phyloP scores from a whole-genome alignment of 1,140 invertebrate genomes.

The Pseudoatta argentina region DNA sequence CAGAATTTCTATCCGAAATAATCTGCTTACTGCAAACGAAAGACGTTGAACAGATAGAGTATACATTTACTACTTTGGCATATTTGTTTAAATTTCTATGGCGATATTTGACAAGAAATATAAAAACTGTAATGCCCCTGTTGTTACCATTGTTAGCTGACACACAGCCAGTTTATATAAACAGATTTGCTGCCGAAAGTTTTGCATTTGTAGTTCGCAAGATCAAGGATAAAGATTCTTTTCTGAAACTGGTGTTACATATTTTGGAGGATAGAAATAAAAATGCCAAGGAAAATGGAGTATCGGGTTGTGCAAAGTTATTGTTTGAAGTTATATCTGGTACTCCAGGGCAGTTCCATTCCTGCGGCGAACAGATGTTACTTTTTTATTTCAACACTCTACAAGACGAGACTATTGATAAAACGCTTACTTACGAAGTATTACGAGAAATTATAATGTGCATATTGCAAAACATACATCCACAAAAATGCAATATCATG shows the following conservation, averaged over 20 bases:
- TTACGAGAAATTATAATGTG: conserved; percentile 88
- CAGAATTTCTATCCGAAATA: conserved; percentile 89
- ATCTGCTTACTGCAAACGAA: conserved; percentile 92
- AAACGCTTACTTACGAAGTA: conserved; percentile 88
- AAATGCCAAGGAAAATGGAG: conserved; percentile 87
- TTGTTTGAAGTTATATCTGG: conserved; percentile 95
- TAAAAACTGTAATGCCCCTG: conserved; percentile 90
- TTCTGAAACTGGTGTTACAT: conserved; percentile 91
- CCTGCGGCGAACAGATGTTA: conserved; percentile 89
- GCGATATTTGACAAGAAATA: conserved; percentile 93
- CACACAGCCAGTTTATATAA: conserved; percentile 92
- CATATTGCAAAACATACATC: conserved; percentile 87
- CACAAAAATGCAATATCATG: conserved; percentile 88
- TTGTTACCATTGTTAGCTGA: conserved; percentile 92
- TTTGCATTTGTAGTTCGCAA: conserved; percentile 97
- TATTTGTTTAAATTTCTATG: conserved; percentile 96
- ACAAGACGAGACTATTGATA: conserved; percentile 86
- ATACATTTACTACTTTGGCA: conserved; percentile 93
- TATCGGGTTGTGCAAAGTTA: conserved; percentile 92
- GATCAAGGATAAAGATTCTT: conserved; percentile 92
- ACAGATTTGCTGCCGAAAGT: conserved; percentile 97
- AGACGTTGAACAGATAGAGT: conserved; percentile 93
- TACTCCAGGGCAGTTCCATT: conserved; percentile 93
- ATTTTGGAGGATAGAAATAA: conserved; percentile 87
- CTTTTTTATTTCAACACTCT: conserved; percentile 88